phyloP scores from a whole-genome alignment of 2,888 invertebrate species.

The Autographa pulchrina region DNA sequence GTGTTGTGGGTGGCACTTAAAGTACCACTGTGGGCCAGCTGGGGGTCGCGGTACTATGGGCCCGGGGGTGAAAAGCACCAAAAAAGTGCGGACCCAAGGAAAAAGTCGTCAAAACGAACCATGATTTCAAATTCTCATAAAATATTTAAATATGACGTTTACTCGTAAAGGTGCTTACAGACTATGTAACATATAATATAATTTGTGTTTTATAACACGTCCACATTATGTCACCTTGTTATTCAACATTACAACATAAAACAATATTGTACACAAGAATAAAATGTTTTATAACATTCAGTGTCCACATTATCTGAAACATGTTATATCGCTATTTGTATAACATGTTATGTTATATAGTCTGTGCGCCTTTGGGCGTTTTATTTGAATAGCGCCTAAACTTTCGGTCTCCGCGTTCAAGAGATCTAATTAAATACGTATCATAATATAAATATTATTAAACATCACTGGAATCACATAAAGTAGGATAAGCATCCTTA shows the following conservation, averaged over 20 bases:
- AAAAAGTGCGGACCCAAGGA: slow-evolving; percentile 12
- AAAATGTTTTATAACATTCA: no score
- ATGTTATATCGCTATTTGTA: no score
- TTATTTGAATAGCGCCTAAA: neutral
- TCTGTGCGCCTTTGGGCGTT: no score
- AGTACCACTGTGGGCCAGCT: slow-evolving; percentile 16
- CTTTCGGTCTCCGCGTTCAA: neutral
- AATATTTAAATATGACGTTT: slow-evolving; percentile 12
- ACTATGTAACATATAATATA: no score
- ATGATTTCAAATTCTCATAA: slow-evolving; percentile 10
- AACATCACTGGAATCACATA: slow-evolving; percentile 41
- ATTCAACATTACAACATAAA: no score
- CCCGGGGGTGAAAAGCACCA: slow-evolving; percentile 23
- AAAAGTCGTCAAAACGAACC: neutral
- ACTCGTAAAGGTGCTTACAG: no score
- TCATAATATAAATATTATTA: slow-evolving; percentile 33
- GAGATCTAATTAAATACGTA: slow-evolving; percentile 17
- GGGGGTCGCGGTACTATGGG: slow-evolving; percentile 11
- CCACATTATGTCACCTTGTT: no score
- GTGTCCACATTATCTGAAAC: no score
- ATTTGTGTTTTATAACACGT: no score
- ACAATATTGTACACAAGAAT: no score
- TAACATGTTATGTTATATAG: no score
- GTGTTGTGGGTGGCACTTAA: slow-evolving; percentile 35
- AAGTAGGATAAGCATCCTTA: slow-evolving; percentile 28